Percentiles rank a stretch among this genome's conserved stretches.
Evolutionary conservation across 2,888 invertebrate species (phyloP).

Genomic region (Uloborus plumipes): DNA sequence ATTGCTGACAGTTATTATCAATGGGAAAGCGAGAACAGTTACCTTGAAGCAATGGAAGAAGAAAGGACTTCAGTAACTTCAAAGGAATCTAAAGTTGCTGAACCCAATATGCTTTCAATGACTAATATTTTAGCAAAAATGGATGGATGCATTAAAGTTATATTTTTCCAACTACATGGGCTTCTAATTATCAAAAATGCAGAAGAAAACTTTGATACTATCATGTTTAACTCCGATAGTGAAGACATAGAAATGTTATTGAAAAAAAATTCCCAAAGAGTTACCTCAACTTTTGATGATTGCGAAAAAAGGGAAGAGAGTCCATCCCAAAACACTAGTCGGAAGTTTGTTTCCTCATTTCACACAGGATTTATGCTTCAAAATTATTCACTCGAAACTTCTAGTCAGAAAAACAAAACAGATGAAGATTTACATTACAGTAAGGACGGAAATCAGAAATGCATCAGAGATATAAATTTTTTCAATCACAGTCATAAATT

Average conservation of each 20-base stretch:
- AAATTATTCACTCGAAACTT: neutral
- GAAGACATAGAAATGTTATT: neutral
- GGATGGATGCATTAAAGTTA: neutral
- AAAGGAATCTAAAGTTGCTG: too few species aligned
- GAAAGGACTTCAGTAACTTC: neutral
- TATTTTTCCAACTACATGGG: constrained; percentile 10
- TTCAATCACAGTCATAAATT: constrained; percentile 9
- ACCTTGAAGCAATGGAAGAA: neutral
- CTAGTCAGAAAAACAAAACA: neutral
- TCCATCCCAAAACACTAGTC: too few species aligned
- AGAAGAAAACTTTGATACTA: neutral
- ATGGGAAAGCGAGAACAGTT: constrained; percentile 12
- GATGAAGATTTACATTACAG: neutral
- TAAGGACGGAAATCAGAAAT: neutral
- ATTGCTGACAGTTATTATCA: neutral
- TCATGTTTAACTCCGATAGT: neutral
- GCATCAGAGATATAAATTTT: neutral
- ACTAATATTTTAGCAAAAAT: constrained; percentile 1
- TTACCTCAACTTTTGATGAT: neutral
- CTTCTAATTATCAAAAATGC: neutral
- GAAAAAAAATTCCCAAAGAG: neutral
- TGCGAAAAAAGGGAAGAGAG: neutral
- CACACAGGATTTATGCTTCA: neutral
- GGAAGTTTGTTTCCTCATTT: constrained; percentile 1
- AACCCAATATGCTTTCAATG: neutral